These are phyloP conservation scores for Pinna nobilis DNA, from an alignment of 1,140 invertebrate species.

Conservation along the genomic window DNA sequence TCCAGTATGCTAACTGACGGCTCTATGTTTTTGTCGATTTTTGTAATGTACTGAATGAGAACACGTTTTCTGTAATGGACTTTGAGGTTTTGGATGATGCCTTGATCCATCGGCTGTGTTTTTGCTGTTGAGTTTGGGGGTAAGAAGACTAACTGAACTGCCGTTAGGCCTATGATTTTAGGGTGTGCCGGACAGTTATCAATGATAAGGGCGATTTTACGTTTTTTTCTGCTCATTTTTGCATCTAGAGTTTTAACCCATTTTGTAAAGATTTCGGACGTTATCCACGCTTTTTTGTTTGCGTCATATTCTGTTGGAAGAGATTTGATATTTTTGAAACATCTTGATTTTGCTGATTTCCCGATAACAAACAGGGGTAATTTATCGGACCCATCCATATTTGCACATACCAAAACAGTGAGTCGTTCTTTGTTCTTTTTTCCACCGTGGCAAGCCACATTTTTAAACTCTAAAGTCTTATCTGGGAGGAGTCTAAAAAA, in stretches of 20 bases:
- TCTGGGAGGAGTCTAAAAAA: slow-evolving; percentile 58
- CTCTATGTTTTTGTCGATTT: neutral
- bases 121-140: slow-evolving; percentile 44
- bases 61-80: neutral
- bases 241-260: slow-evolving; percentile 6
- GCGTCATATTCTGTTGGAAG: neutral
- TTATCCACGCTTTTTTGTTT: slow-evolving; percentile 7
- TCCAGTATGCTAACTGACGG: neutral
- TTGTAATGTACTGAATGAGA: neutral
- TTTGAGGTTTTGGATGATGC: slow-evolving; percentile 41
- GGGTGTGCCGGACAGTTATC: neutral
- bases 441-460: neutral
- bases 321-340: neutral
- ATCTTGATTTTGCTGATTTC: neutral
- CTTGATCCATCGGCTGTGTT: slow-evolving; percentile 40
- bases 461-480: slow-evolving; percentile 52
- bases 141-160: slow-evolving; percentile 28
- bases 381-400: neutral
- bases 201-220: neutral
- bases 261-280: neutral
- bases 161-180: neutral
- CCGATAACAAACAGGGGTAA: too few relatives aligned
- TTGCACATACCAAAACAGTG: neutral
- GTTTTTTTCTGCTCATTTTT: neutral
- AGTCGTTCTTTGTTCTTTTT: slow-evolving; percentile 60